phyloP scores from a whole-genome alignment of 2,888 invertebrate species.

The Helicoverpa assulta region DNA sequence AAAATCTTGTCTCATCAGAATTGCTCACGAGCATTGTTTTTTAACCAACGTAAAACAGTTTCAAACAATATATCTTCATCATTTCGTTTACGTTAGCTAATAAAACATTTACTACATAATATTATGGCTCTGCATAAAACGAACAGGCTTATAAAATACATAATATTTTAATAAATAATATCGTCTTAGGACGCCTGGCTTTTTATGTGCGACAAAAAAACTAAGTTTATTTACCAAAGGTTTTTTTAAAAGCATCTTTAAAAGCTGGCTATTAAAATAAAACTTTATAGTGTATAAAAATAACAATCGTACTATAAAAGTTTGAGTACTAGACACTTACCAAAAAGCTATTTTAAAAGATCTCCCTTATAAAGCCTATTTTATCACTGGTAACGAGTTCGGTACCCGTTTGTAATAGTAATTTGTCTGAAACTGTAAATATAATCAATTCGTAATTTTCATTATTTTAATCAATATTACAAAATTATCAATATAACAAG shows the following conservation, averaged over 20 bases:
- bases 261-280: not conserved
- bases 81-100: slow-evolving; percentile 21
- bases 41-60: not conserved
- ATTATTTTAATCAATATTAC: too few relatives aligned
- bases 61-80: not conserved
- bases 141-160: slow-evolving; percentile 9
- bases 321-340: too few relatives aligned
- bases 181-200: slow-evolving; percentile 5
- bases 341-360: too few relatives aligned
- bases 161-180: slow-evolving; percentile 38
- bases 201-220: slow-evolving; percentile 41
- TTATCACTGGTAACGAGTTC: too few relatives aligned
- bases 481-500: too few relatives aligned
- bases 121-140: slow-evolving; percentile 33
- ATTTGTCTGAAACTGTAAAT: too few relatives aligned
- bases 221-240: slow-evolving; percentile 24
- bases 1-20: too few relatives aligned
- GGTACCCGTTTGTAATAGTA: too few relatives aligned
- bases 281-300: not conserved
- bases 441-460: too few relatives aligned
- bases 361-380: too few relatives aligned
- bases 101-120: slow-evolving; percentile 47
- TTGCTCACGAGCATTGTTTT: too few relatives aligned
- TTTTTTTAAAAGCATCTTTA: not conserved
- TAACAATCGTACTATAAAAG: not conserved